These are phyloP conservation scores for Lepilemur ruficaudatus DNA, from an alignment of 2,797 vertebrate species.

Conservation along the genomic window DNA sequence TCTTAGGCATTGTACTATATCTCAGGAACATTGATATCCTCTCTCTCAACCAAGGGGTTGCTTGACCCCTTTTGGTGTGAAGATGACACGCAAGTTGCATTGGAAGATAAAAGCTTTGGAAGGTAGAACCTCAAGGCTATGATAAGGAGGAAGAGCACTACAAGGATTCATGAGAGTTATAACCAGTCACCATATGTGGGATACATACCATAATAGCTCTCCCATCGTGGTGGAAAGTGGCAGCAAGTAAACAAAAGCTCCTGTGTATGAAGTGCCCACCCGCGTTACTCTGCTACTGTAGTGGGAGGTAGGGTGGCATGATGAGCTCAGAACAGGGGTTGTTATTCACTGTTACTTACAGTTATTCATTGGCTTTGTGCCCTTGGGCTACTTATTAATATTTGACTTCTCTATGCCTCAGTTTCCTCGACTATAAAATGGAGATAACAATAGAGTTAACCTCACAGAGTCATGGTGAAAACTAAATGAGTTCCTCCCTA, in stretches of 20 bases:
- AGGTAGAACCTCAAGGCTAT: background rate
- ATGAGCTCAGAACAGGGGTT: background rate
- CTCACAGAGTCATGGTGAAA: background rate
- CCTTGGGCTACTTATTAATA: background rate
- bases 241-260: background rate
- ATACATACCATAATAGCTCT: accelerated
- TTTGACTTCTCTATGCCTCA: background rate
- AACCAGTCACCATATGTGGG: accelerated
- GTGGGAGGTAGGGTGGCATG: background rate
- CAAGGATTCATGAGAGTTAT: background rate
- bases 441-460: background rate
- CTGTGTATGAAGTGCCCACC: accelerated
- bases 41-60: background rate
- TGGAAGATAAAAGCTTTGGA: background rate
- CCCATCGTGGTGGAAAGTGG: background rate
- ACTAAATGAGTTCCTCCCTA: background rate
- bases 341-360: background rate
- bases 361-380: too few relatives aligned
- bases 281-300: accelerated
- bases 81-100: background rate
- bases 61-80: background rate
- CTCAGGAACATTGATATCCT: background rate
- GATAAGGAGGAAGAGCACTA: background rate
- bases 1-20: accelerated
- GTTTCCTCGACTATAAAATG: background rate